Evolutionary conservation across 64 coral and sea anemone species (phyloP), one percentile per base, ranked within the genome.

Genomic region (Montipora sp.): DNA sequence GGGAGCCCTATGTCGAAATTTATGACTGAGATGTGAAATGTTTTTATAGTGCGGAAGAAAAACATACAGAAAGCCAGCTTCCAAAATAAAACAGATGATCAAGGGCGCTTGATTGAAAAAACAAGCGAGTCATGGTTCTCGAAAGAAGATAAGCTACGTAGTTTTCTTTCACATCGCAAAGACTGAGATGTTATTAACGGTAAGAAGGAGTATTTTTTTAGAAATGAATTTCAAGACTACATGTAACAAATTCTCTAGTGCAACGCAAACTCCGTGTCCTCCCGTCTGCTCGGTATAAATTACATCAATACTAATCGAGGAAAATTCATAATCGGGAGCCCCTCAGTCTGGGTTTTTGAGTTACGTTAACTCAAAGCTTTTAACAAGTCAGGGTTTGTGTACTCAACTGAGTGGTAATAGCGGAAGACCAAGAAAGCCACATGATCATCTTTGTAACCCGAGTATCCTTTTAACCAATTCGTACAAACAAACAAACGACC

Each of bases 381-480:
- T 97, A 94, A 94, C 92, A 77, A 97, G 92, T 87, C 89, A 76
- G 57, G 82, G 58, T 93, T 94, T 97, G 95, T 97, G 92, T 94
- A 94, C 91, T 90, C 91, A 92, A 75, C 48, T 94, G 90, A 91
- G 93, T 87, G 95, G 87, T 97, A 97, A 97, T 97, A 97, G 95
- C 95, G 95, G 95, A 97, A 97, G 91, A 78, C 88, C 57, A 48
- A 94, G 74, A 74, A 80, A 94, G 89, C 83, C 92, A 87, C 90
- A 94, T 97, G 95, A 97, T 97, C 89, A 94, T 94, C 91, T 91
- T 94, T 94, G 95, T 88, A 97, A 97, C 75, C 89, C 67, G 95
- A 97, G 95, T 97, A 97, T 97, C 95, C 95, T 80, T 97, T 97
- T 89, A 80, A 11, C 87, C 90, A 87, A 78, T 87, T 90, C 89